Evolutionary conservation across 2,888 invertebrate genomes (phyloP), one percentile per base, ranked within the genome.

Genomic region (Machimus atricapillus): DNA sequence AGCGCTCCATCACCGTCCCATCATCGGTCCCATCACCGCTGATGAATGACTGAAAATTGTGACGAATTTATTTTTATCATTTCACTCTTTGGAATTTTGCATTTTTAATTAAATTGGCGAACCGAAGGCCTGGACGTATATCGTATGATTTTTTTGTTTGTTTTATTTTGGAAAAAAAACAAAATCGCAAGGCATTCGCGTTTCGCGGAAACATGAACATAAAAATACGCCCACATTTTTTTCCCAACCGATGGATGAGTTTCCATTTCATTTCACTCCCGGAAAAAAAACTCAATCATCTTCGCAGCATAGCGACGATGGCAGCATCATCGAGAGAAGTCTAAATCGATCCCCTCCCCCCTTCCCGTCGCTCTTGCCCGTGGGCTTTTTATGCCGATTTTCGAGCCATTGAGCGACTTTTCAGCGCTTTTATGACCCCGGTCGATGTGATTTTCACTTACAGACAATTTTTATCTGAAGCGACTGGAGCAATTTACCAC

Each of bases 11-110:
- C 66, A 27, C 8, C 8, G 23, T 66, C 4, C 66, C 66, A 66
- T 23, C 27, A 66, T n/a, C 23, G 23, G 27, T 66, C 8, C 27
- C 66, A 66, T 66, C 27, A 66, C 4, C 27, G 66, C 66, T 86
- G 86, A 86, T 86, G 86, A 87, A 87, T 87, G 78, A 82, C 85
- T 83, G 86, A 86, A 87, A 87, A 87, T 87, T 82, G 82, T 56
- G 19, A 37, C 9, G 76, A 87, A 86, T 86, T 52, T 81, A 56
- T 81, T 52, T 81, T 81, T 56, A 58, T 23, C 58, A 58, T 66
- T 66, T 27, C 66, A 66, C 27, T 58, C 66, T 66, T 66, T 66
- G 66, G 19, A 66, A 66, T 66, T 66, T 27, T 66, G 66, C 27
- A 66, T 66, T 66, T 66, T 66, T 66, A 66, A 66, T 66, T 66